Base-by-base conservation (phyloP, 2,888 invertebrate species). In the Synergus gifuensis region DNA sequence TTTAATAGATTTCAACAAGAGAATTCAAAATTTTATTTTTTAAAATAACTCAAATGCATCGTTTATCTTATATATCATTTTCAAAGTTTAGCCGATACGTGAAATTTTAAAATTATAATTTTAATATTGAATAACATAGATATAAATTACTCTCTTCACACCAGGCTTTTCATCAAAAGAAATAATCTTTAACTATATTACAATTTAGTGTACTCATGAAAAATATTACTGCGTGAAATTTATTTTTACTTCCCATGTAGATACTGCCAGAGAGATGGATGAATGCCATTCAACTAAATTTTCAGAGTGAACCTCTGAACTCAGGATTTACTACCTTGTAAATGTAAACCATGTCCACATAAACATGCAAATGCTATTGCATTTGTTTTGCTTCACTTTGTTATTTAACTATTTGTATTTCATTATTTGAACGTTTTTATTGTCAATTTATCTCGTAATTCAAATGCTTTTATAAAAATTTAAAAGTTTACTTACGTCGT, bases 401-500 rank as follows among this genome's bases (percentile, higher is more conserved):
- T 54, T 7, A n/a, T 8, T 54, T 9, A 18, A 8, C n/a, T 54
- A n/a, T n/a, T n/a, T 54, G 0, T n/a, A 54, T n/a, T 54, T n/a
- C 5, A 54, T 54, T n/a, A 54, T 12, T 58, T 58, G 4, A 11
- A 18, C 11, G 4, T 18, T n/a, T 58, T 58, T 8, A 8, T n/a
- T n/a, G 2, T 11, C 2, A 16, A 54, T 54, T 49, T n/a, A 7
- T 7, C 49, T 16, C 8, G 49, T n/a, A 54, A 16, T 54, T n/a
- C 2, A n/a, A n/a, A 66, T 1, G 14, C 16, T n/a, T n/a, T n/a
- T n/a, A 54, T 54, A 8, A 9, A n/a, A 8, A 54, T 54, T 54
- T n/a, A n/a, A n/a, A 16, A 54, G 8, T 60, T 58, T 80, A 90
- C 91, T 91, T 80, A 91, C 91, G 87, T 46, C 87, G 87, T 78